These are phyloP conservation scores for Pyralis farinalis DNA, from an alignment of 2,888 invertebrate genomes.

Conservation along the genomic window DNA sequence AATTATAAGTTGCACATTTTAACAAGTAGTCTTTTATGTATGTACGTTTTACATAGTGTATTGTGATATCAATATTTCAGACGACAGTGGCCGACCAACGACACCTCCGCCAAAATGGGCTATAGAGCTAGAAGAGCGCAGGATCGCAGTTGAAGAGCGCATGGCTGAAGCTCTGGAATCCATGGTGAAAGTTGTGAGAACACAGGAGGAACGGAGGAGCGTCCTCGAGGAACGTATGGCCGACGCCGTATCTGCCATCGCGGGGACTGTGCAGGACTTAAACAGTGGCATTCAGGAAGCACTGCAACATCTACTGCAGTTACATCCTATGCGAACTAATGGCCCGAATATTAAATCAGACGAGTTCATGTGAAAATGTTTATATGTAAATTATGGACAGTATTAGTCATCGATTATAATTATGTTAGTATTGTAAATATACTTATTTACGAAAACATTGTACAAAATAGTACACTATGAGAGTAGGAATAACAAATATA, in stretches of 20 bases:
- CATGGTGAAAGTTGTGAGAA: constrained; percentile 47
- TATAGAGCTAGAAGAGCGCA: constrained; percentile 56
- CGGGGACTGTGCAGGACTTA: constrained; percentile 56
- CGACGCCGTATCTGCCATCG: constrained; percentile 48
- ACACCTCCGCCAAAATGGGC: constrained; percentile 68
- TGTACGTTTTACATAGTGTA: no score
- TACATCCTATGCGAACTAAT: constrained; percentile 34
- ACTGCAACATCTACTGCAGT: constrained; percentile 42
- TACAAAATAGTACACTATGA: no score
- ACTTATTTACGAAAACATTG: no score
- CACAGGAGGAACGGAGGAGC: constrained; percentile 50
- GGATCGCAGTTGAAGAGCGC: constrained; percentile 59
- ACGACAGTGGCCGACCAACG: constrained; percentile 28
- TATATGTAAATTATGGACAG: neutral
- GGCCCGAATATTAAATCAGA: constrained; percentile 43
- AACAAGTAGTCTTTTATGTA: no score
- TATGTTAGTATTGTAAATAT: no score
- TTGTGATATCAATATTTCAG: constrained; percentile 34
- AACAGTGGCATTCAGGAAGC: constrained; percentile 55
- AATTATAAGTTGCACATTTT: no score
- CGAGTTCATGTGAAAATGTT: constrained; percentile 27
- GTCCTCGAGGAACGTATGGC: constrained; percentile 50
- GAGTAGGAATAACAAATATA: no score
- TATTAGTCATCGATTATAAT: no score
- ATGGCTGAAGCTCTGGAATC: constrained; percentile 59